Conservation (phyloP, 1,140 invertebrate species). For the Camponotus pennsylvanicus region DNA sequence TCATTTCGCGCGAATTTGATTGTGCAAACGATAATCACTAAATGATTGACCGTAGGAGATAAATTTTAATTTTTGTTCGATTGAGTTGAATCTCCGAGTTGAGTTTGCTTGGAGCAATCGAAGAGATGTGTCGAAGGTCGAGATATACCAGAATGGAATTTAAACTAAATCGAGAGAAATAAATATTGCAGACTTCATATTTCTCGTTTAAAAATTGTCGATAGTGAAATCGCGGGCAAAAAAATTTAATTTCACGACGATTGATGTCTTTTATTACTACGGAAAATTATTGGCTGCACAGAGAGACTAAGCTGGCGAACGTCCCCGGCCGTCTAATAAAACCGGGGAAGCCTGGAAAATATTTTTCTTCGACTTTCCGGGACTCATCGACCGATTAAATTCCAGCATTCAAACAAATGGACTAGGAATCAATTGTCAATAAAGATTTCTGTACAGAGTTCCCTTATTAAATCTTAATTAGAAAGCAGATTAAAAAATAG, state of each 20-base stretch:
- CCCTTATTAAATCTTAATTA: neutral
- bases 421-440: constrained; percentile 2
- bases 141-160: neutral
- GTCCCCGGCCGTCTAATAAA: constrained; percentile 43
- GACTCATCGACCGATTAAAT: constrained; percentile 42
- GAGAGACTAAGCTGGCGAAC: constrained; percentile 14
- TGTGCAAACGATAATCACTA: neutral
- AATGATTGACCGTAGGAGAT: too few relatives aligned
- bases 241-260: constrained; percentile 52
- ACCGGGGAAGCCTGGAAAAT: constrained; percentile 38
- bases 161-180: neutral
- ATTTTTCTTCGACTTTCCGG: constrained; percentile 43
- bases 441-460: constrained; percentile 22
- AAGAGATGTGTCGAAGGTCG: neutral
- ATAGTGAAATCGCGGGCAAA: neutral
- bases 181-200: neutral
- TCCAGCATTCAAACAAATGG: constrained; percentile 44
- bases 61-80: neutral
- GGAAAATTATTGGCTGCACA: constrained; percentile 44
- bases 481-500: neutral
- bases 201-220: neutral
- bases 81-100: too few relatives aligned
- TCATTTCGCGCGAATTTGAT: neutral
- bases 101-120: too few relatives aligned
- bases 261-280: constrained; percentile 36